Percentiles rank a stretch among this genome's conserved stretches.
phyloP scores from a whole-genome alignment of 2,113 vertebrate species.

The Toxostoma redivivum region DNA sequence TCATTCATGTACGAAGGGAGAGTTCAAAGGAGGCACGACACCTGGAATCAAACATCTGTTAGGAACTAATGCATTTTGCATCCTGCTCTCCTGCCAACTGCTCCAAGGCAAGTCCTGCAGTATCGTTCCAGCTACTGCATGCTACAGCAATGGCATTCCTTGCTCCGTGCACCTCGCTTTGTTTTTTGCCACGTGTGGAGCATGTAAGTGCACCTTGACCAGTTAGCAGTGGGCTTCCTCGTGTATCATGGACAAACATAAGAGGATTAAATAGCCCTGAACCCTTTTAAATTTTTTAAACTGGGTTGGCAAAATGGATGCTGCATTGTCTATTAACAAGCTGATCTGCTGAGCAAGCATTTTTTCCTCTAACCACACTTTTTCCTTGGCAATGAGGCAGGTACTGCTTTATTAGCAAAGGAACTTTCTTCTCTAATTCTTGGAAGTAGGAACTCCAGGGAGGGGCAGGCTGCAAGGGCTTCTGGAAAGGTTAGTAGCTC shows the following conservation, averaged over 20 bases:
- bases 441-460: constrained; percentile 22
- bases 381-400: constrained; percentile 10
- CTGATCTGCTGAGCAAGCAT: constrained; percentile 34
- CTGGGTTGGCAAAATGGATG: neutral
- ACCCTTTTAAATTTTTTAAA: neutral
- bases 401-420: constrained; percentile 4
- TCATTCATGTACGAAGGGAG: neutral
- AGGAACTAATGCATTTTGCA: constrained; percentile 38
- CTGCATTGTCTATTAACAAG: neutral
- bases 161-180: neutral
- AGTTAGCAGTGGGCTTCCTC: neutral
- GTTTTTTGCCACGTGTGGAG: neutral
- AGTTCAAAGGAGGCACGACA: constrained; percentile 47
- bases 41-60: constrained; percentile 64
- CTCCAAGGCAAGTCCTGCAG: constrained; percentile 27
- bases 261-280: neutral
- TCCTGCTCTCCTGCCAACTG: constrained; percentile 38
- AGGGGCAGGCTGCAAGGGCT: neutral
- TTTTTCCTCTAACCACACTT: neutral
- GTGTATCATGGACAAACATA: neutral
- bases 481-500: neutral
- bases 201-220: neutral
- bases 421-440: constrained; percentile 44
- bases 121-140: neutral
- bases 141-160: constrained; percentile 9